phyloP scores from a whole-genome alignment of 2,113 vertebrate genomes.

The Brachypodius melanocephalos region DNA sequence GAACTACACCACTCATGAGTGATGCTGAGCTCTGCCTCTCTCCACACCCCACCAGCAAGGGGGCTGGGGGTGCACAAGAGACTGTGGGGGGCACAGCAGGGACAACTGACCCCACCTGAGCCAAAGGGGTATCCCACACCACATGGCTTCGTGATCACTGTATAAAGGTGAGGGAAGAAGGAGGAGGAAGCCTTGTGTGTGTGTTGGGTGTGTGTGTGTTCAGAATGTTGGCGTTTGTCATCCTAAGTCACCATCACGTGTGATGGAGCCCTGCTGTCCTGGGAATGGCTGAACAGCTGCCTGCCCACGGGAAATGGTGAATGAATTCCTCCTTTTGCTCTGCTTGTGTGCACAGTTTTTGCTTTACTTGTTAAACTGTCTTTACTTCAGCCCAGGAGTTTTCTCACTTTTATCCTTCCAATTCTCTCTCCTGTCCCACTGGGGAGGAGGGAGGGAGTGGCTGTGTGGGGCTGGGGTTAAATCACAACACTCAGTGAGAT shows the following conservation, averaged over 20 bases:
- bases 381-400: neutral
- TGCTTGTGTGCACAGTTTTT: neutral
- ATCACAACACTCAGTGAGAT: neutral
- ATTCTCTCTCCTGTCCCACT: neutral
- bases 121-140: neutral
- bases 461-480: neutral
- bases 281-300: neutral
- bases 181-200: neutral
- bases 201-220: neutral
- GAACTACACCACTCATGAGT: neutral
- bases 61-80: neutral
- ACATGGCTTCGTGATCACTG: fast-evolving
- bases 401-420: neutral
- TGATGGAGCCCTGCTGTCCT: neutral
- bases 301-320: neutral
- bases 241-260: fast-evolving
- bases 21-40: neutral
- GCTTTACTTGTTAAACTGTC: neutral
- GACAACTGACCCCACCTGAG: neutral
- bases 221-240: neutral
- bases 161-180: neutral
- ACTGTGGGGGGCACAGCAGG: neutral
- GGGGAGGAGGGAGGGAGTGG: neutral
- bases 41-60: fast-evolving
- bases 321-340: neutral